Evolutionary conservation across 2,888 invertebrate genomes (phyloP), one percentile per base, ranked within the genome.

Genomic region (Brachylomia viminalis): DNA sequence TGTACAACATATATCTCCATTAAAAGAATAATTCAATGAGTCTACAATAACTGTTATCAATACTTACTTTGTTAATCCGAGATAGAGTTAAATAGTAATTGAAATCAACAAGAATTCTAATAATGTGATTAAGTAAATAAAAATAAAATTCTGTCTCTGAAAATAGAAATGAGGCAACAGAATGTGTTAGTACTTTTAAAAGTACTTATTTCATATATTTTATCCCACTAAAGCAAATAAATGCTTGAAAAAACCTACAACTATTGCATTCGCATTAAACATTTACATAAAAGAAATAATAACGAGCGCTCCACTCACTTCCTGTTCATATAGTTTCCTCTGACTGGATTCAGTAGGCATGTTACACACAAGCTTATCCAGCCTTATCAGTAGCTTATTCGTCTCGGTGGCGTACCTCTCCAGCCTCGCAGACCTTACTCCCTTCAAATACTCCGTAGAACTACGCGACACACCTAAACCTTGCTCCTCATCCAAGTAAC

Each of bases 351-450:
- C 98, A 84, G 95, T 94, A 10, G 99, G 98, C 94, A 98, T 97
- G 92, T 98, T 98, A 87, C 98, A 97, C 54, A 99, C 97, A 78
- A 99, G 96, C 93, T 99, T 98, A 94, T 99, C 99, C 87, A 99
- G 96, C 86, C 99, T 97, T 92, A 99, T 99, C 69, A 99, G 97
- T 75, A 99, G 95, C 94, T 99, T 99, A 93, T 99, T 99, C 2
- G 99, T 99, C 95, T 99, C 99, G 17, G 98, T 98, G 0, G 99
- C 98, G 92, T 98, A 98, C 88, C 99, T 97, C 94, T 99, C 99
- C 78, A 99, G 96, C 72, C 96, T 92, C 0, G 95, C 96, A 1
- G 97, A 96, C 84, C 97, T 93, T 30, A 98, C 97, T 23, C 97
- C 97, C 91, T 98, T 98, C 92, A 98, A 99, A 91, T 97, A 97